Percentiles rank a stretch among this genome's conserved stretches.
Evolutionary conservation across 2,888 invertebrate genomes (phyloP).

Genomic region (Brenthis daphne): DNA sequence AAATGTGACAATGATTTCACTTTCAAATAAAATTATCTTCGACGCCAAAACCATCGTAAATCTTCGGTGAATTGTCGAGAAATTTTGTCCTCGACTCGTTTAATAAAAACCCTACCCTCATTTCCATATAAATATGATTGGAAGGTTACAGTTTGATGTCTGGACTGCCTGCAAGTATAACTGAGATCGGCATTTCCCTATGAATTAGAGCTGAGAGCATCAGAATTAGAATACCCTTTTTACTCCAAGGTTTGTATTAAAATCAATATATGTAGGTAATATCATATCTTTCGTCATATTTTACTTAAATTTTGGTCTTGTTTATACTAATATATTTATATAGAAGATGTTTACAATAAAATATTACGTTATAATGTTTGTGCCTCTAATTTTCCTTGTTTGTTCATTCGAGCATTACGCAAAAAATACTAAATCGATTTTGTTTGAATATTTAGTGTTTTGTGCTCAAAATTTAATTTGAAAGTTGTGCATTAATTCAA

Average conservation of each 20-base stretch:
- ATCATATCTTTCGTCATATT: too few species aligned
- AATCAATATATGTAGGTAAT: neutral
- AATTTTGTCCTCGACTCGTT: constrained; percentile 33
- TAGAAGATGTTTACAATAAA: too few species aligned
- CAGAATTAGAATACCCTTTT: constrained; percentile 4
- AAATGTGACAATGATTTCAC: constrained; percentile 5
- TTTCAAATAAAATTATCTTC: constrained; percentile 31
- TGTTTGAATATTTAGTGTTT: too few species aligned
- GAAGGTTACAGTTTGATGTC: constrained; percentile 31
- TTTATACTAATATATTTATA: too few species aligned
- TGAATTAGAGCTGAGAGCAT: constrained; percentile 25
- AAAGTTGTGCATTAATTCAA: too few species aligned
- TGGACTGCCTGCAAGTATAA: constrained; percentile 22
- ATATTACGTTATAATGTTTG: too few species aligned
- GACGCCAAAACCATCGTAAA: constrained; percentile 36
- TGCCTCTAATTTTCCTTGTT: too few species aligned
- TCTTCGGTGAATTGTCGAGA: constrained; percentile 38
- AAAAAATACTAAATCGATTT: too few species aligned
- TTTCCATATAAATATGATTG: constrained; percentile 52
- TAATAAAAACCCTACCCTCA: constrained; percentile 46
- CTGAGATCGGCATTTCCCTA: constrained; percentile 28
- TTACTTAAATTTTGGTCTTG: too few species aligned
- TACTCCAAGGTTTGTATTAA: neutral
- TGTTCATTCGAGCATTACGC: too few species aligned
- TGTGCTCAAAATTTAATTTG: too few species aligned